A percentile compares a stretch with the other conserved stretches of the same genome.
These are phyloP conservation scores for Venustaconcha ellipsiformis DNA, from an alignment of 1,140 invertebrate genomes.

Conservation along the genomic window DNA sequence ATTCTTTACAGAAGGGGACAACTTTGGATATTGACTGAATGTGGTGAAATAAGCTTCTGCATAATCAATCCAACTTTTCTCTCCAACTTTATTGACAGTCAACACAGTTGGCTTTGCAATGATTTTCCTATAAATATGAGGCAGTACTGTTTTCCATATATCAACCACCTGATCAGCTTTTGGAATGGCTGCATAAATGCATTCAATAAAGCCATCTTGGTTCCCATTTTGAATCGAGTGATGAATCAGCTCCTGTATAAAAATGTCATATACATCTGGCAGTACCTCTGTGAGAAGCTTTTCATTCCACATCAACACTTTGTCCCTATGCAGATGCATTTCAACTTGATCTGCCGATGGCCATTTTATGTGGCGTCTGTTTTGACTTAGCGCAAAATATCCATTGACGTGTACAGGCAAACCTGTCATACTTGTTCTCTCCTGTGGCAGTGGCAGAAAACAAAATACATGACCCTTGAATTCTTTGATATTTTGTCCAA, in stretches of 20 bases:
- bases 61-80: slow-evolving; percentile 9
- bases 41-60: slow-evolving; percentile 12
- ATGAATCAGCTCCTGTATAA: slow-evolving; percentile 24
- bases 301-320: slow-evolving; percentile 55
- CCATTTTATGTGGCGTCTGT: slow-evolving; percentile 61
- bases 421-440: slow-evolving; percentile 47
- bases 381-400: slow-evolving; percentile 58
- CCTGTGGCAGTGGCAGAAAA: slow-evolving; percentile 60
- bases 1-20: too few relatives aligned
- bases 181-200: slow-evolving; percentile 30
- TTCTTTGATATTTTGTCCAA: background rate
- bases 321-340: slow-evolving; percentile 37
- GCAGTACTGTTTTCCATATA: background rate
- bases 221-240: background rate
- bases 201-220: background rate
- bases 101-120: background rate
- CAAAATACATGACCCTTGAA: slow-evolving; percentile 60
- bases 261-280: slow-evolving; percentile 34
- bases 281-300: slow-evolving; percentile 49
- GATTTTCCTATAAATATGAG: background rate
- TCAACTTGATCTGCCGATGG: slow-evolving; percentile 39
- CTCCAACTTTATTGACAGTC: background rate
- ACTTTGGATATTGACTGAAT: background rate
- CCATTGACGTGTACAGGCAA: slow-evolving; percentile 63
- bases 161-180: background rate